Conservation (phyloP, 1,140 invertebrate species). For the Lordiphosa mommai region DNA sequence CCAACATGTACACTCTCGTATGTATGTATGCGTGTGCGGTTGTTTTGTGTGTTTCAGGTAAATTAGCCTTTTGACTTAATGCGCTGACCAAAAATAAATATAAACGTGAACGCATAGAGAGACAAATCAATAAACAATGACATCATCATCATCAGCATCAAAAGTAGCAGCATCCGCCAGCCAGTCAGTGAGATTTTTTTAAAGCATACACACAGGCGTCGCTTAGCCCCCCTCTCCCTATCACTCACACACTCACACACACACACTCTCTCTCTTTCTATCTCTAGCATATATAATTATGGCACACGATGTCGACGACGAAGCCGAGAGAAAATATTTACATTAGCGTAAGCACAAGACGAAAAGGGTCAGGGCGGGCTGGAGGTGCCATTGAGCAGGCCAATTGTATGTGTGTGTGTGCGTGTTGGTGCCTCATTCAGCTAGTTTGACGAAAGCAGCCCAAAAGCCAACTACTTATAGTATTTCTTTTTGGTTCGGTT, state of each 20-base stretch:
- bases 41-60: no score
- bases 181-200: slow-evolving; percentile 40
- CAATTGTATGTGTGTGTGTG: slow-evolving; percentile 45
- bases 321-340: slow-evolving; percentile 62
- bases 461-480: slow-evolving; percentile 31
- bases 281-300: slow-evolving; percentile 70
- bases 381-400: slow-evolving; percentile 60
- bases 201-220: slow-evolving; percentile 40
- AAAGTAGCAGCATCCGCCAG: slow-evolving; percentile 30
- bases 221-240: slow-evolving; percentile 1
- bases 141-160: slow-evolving; percentile 52
- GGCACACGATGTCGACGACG: slow-evolving; percentile 26
- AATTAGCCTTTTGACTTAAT: no score
- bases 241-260: slow-evolving; percentile 1
- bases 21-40: neutral
- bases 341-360: slow-evolving; percentile 64
- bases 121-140: slow-evolving; percentile 70
- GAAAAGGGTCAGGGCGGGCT: neutral
- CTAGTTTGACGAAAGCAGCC: slow-evolving; percentile 73
- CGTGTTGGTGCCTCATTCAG: slow-evolving; percentile 59
- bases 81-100: no score
- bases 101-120: neutral
- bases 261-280: neutral
- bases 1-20: no score
- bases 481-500: slow-evolving; percentile 32